Base-by-base conservation (phyloP, 2,113 vertebrate genomes). In the Lamprotornis superbus region DNA sequence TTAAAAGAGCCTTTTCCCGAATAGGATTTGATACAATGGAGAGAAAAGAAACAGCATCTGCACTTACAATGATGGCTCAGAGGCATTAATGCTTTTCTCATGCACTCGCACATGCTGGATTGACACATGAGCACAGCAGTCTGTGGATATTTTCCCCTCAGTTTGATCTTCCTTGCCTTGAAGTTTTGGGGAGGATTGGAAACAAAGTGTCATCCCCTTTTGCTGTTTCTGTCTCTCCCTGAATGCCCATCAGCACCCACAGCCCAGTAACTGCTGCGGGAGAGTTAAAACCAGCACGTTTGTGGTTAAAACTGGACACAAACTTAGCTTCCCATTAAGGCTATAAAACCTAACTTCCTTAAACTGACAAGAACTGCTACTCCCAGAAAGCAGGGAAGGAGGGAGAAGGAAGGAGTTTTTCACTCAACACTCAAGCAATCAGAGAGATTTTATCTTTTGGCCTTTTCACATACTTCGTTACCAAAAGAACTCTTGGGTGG, bases 1-100 rank as follows among this genome's bases (percentile, higher is more conserved):
- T 94, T 73, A 44, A 40, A 40, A 83, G 30, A 76, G 39, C 53
- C 75, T 70, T 75, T 60, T 60, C 42, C 24, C 30, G 9, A 28
- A 47, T 53, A 95, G 92, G 68, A 84, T 96, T 93, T 64, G 70
- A 87, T 91, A 95, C 75, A 94, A 92, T 93, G 60, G n/a, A 61
- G 37, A 75, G 76, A 92, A 91, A 93, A 93, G 84, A 74, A 77
- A 33, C 15, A 78, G 79, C 77, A 87, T 96, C 84, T 79, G 71
- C 87, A 56, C 79, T 86, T 87, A 64, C 60, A 81, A n/a, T 83
- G 80, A 46, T 65, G 61, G 27, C 67, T 92, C 18, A 33, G 59
- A 44, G 79, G 49, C 82, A 59, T 92, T 76, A 37, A 55, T 42
- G 67, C 53, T 89, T 82, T 86, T 83, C 42, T 39, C 22, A 37